Evolutionary conservation across 2,888 invertebrate species (phyloP).

Genomic region (Drosophila mimetica): DNA sequence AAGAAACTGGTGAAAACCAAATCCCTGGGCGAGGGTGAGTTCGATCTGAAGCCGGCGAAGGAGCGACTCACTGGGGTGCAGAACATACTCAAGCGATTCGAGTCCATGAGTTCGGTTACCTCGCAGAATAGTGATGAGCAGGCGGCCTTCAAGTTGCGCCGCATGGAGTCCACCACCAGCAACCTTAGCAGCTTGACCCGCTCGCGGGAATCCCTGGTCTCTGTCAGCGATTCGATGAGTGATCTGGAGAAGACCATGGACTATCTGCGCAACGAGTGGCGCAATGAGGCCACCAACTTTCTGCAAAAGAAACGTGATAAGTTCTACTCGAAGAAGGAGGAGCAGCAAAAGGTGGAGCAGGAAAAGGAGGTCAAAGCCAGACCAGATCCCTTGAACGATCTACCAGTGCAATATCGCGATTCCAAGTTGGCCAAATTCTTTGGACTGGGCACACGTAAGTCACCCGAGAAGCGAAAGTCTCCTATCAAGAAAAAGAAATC

Average conservation of each 20-base stretch:
- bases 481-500: slow-evolving; percentile 72
- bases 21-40: slow-evolving; percentile 79
- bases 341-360: slow-evolving; percentile 44
- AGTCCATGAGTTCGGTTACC: slow-evolving; percentile 81
- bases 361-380: slow-evolving; percentile 17
- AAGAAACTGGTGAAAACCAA: slow-evolving; percentile 79
- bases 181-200: slow-evolving; percentile 80
- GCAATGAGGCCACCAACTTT: slow-evolving; percentile 82
- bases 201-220: slow-evolving; percentile 78
- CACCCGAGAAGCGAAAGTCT: slow-evolving; percentile 68
- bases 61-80: slow-evolving; percentile 71
- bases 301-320: slow-evolving; percentile 82
- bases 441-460: slow-evolving; percentile 71
- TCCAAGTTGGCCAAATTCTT: slow-evolving; percentile 82
- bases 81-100: slow-evolving; percentile 81
- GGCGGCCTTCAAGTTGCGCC: slow-evolving; percentile 70
- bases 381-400: slow-evolving; percentile 31
- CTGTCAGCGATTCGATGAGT: slow-evolving; percentile 77
- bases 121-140: slow-evolving; percentile 74
- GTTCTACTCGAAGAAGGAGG: slow-evolving; percentile 75
- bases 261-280: slow-evolving; percentile 83
- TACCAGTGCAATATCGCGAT: slow-evolving; percentile 79
- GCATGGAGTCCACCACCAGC: slow-evolving; percentile 80
- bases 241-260: slow-evolving; percentile 84
- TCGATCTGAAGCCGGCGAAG: slow-evolving; percentile 55